Evolutionary conservation across 1,140 invertebrate species (phyloP).

Genomic region (Psix sp.): DNA sequence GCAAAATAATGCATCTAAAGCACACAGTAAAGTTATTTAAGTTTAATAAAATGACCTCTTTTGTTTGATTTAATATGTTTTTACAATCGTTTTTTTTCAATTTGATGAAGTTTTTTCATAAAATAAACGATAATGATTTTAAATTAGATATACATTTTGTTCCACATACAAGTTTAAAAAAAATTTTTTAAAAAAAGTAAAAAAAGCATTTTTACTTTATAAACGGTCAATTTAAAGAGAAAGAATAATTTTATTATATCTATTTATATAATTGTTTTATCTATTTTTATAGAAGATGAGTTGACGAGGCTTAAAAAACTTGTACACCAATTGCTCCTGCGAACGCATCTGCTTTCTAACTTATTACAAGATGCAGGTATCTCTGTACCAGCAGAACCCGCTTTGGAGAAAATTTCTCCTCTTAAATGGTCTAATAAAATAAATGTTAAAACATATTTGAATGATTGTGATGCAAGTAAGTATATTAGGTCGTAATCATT

Average conservation of each 20-base stretch:
- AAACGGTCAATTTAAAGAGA: too few species aligned
- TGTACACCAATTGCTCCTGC: conserved; percentile 70
- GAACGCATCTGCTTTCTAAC: conserved; percentile 71
- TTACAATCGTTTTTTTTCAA: too few species aligned
- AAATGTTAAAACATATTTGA: conserved; percentile 69
- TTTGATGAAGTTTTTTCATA: too few species aligned
- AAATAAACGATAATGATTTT: too few species aligned
- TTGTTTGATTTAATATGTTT: conserved; percentile 1
- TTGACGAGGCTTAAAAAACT: conserved; percentile 72
- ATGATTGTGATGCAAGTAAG: conserved; percentile 65
- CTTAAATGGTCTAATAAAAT: conserved; percentile 77
- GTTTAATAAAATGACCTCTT: not conserved
- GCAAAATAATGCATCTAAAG: conserved; percentile 68
- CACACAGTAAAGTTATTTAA: conserved; percentile 74
- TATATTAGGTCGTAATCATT: not conserved
- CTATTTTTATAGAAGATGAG: conserved; percentile 70
- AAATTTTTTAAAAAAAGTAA: too few species aligned
- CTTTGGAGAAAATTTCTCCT: conserved; percentile 75
- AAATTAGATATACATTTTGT: too few species aligned
- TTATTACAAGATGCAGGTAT: conserved; percentile 75
- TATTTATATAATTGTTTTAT: too few species aligned
- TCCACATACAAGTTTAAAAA: too few species aligned
- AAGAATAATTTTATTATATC: too few species aligned
- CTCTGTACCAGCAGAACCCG: conserved; percentile 73
- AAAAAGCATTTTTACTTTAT: conserved; percentile 16